A percentile compares a stretch with the other conserved stretches of the same genome.
These are phyloP conservation scores for Palythoa caribaeorum DNA, from an alignment of 92 coral and sea anemone genomes.

Conservation along the genomic window DNA sequence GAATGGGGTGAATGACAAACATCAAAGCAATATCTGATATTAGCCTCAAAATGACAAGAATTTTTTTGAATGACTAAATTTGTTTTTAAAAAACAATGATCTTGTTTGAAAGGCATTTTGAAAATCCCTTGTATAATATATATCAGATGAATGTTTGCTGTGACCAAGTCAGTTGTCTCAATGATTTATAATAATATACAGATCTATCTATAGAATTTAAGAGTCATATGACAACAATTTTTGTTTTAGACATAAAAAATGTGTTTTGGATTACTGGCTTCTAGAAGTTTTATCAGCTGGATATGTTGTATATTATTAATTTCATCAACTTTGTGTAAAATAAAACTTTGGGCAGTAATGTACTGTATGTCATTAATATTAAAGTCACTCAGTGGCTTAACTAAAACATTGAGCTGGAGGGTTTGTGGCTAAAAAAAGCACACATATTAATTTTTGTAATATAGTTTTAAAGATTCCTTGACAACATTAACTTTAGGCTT, in stretches of 20 bases:
- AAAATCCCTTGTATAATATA: not conserved
- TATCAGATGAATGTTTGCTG: too few relatives aligned
- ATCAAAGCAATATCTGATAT: slow-evolving; percentile 3
- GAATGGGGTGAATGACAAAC: not conserved
- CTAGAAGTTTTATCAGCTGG: too few relatives aligned
- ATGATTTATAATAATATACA: too few relatives aligned
- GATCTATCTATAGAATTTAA: too few relatives aligned
- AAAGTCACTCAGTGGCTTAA: not conserved
- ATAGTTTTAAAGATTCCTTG: not conserved
- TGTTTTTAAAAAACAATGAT: not conserved
- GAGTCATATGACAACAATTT: too few relatives aligned
- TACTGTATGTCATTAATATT: not conserved
- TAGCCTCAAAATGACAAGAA: not conserved
- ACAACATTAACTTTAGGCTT: not conserved
- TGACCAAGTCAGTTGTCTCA: too few relatives aligned
- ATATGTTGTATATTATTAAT: not conserved
- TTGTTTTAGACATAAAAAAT: too few relatives aligned
- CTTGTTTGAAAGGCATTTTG: not conserved
- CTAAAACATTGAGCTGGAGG: not conserved
- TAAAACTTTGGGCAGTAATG: not conserved
- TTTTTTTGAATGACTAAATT: not conserved
- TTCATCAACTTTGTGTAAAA: not conserved
- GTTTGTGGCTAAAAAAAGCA: not conserved
- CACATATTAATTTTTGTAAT: not conserved
- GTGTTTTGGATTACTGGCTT: too few relatives aligned